Evolutionary conservation across 2,888 invertebrate genomes (phyloP), one percentile per base, ranked within the genome.

Genomic region (Amiota minor): DNA sequence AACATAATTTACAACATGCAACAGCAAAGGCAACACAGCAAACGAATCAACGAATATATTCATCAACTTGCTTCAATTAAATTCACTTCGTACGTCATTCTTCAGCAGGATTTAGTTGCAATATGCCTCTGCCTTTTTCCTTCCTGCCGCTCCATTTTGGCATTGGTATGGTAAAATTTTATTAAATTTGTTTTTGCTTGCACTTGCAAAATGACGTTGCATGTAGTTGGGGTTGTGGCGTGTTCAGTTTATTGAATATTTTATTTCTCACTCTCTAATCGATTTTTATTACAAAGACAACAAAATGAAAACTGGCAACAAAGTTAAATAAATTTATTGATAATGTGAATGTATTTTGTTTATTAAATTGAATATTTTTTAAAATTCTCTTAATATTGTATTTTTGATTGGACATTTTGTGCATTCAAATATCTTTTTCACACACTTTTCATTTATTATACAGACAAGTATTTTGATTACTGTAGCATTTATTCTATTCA

Each of bases 1-100:
- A 78, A 77, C 77, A 79, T 77, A 76, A 82, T 78, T 81, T 72
- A 81, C 75, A 73, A 74, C 74, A 70, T 69, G 72, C 74, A 72
- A 75, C 35, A 35, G 35, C 35, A 35, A 35, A 35, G 6, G 35
- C 35, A 35, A 35, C 35, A 35, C 35, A 35, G 35, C 35, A 35
- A 65, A 46, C 47, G 45, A 9, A 47, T 49, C 46, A 65, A 14
- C 47, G 47, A 65, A 65, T 49, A 18, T n/a, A 12, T 9, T 35
- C n/a, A 59, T 11, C 18, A 59, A 23, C 18, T 14, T 53, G 16
- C 14, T n/a, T n/a, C 14, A 53, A 16, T 16, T 53, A 74, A 71
- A 68, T 62, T 72, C 74, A 73, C 73, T 55, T 55, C 35, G 74
- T 65, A 68, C 73, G 74, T 69, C 76, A 72, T 72, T 16, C 47